A percentile compares a stretch with the other conserved stretches of the same genome.
These are phyloP conservation scores for Phenganax subtilis DNA, from an alignment of 92 coral and sea anemone genomes.

Conservation along the genomic window DNA sequence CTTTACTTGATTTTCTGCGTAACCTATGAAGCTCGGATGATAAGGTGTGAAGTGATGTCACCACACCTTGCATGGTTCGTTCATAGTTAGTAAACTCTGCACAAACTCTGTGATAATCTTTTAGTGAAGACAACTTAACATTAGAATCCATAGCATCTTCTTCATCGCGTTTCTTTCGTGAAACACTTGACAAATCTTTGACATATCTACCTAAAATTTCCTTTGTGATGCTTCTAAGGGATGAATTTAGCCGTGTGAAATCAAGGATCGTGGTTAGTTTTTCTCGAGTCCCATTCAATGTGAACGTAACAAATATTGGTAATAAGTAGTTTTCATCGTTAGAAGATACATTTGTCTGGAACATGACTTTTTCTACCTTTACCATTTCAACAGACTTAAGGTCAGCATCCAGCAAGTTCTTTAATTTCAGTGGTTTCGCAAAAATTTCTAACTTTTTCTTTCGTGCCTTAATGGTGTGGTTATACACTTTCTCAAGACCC, in stretches of 20 bases:
- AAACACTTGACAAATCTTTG: background rate
- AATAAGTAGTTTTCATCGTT: background rate
- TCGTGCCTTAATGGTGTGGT: conserved; percentile 32
- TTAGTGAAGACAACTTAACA: background rate
- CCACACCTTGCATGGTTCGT: conserved; percentile 47
- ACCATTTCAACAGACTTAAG: background rate
- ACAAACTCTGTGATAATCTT: conserved; percentile 55
- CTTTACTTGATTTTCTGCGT: background rate
- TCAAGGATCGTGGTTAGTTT: conserved; percentile 28
- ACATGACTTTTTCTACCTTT: background rate
- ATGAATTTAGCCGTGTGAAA: conserved; percentile 28
- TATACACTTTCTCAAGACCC: conserved; percentile 35
- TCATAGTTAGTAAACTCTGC: conserved; percentile 57
- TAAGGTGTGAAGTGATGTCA: conserved; percentile 45
- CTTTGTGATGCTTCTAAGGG: conserved; percentile 30
- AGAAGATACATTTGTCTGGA: background rate
- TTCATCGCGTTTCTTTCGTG: background rate
- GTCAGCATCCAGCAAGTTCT: background rate
- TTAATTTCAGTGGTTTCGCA: conserved; percentile 6
- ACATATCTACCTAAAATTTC: background rate
- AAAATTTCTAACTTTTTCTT: background rate
- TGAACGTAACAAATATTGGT: conserved; percentile 5
- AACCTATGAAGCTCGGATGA: conserved; percentile 25
- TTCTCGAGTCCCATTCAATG: conserved; percentile 13
- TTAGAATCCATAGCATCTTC: background rate